Evolutionary conservation across 2,888 invertebrate species (phyloP), one percentile per base, ranked within the genome.

Genomic region (Silvanus unidentatus): DNA sequence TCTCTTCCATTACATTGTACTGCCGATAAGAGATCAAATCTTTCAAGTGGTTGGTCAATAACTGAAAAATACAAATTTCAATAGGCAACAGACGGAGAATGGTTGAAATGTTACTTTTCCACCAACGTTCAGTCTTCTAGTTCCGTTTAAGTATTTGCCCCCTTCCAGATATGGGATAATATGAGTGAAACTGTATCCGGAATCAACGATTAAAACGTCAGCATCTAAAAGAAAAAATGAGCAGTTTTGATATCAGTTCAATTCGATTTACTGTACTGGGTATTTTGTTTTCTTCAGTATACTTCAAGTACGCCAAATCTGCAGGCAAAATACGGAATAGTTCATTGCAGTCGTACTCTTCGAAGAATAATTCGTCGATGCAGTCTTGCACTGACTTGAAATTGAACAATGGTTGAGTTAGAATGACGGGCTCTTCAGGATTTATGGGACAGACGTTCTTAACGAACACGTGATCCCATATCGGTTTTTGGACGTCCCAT

Each of bases 1-100:
- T 95, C 71, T 99, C 99, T 67, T 98, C 97, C 93, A 97, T 94
- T 0, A 99, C 96, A 75, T 99, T 93, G 36, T 98, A 73, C 66
- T 98, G 97, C 34, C 89, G 78, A 70, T 99, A 99, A 0, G 98
- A 98, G 55, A 98, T 84, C 11, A 97, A 82, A 71, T 99, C 99
- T 70, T 99, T 99, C 37, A 99, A 75, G 72, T 98, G 94, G 75
- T 99, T 99, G 0, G 98, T 99, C 48, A 99, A 70, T 8, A 72
- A 45, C 62, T 63, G 39, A 22, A 22, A 22, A 5, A 22, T 22
- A 34, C 49, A 42, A 39, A 41, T 16, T 40, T 39, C n/a, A 38
- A 8, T 22, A 22, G 8, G 37, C 16, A 28, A 42, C 29, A 39
- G 40, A 41, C 32, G 15, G 22, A 22, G 22, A 5, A 22, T 22